These are phyloP conservation scores for Agonopterix arenella DNA, from an alignment of 2,888 invertebrate genomes.

Conservation along the genomic window DNA sequence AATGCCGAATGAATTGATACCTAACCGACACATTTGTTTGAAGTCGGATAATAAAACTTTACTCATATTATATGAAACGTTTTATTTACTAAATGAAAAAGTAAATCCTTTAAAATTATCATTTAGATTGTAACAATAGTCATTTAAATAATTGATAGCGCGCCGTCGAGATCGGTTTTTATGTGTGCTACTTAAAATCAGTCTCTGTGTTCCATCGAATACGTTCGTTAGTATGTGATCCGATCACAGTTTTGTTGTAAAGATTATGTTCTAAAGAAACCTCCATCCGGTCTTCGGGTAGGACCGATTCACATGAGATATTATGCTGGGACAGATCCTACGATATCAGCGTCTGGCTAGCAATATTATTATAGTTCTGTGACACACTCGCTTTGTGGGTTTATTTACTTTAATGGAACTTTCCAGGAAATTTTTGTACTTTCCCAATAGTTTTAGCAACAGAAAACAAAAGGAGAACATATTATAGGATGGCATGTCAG, in stretches of 20 bases:
- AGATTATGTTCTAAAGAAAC: constrained; percentile 72
- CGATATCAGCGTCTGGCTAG: constrained; percentile 11
- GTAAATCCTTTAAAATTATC: neutral
- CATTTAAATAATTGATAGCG: constrained; percentile 33
- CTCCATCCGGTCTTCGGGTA: constrained; percentile 64
- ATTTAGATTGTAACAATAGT: constrained; percentile 13
- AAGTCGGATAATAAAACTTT: too few relatives aligned
- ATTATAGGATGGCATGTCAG: too few relatives aligned
- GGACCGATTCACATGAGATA: constrained; percentile 35
- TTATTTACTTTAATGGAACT: too few relatives aligned
- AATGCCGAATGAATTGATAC: too few relatives aligned
- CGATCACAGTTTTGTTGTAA: constrained; percentile 73
- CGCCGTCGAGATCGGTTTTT: constrained; percentile 37
- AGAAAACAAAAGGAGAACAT: too few relatives aligned
- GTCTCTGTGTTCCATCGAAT: constrained; percentile 50
- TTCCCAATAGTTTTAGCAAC: too few relatives aligned
- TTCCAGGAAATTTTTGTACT: too few relatives aligned
- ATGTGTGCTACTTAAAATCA: constrained; percentile 59
- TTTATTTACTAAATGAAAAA: too few relatives aligned
- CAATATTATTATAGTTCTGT: constrained; percentile 4
- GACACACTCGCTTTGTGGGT: neutral
- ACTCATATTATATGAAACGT: too few relatives aligned
- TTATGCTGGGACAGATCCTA: too few relatives aligned
- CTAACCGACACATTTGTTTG: too few relatives aligned
- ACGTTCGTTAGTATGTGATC: constrained; percentile 66